Conservation (phyloP, 1,140 invertebrate genomes). For the Orussus abietinus region DNA sequence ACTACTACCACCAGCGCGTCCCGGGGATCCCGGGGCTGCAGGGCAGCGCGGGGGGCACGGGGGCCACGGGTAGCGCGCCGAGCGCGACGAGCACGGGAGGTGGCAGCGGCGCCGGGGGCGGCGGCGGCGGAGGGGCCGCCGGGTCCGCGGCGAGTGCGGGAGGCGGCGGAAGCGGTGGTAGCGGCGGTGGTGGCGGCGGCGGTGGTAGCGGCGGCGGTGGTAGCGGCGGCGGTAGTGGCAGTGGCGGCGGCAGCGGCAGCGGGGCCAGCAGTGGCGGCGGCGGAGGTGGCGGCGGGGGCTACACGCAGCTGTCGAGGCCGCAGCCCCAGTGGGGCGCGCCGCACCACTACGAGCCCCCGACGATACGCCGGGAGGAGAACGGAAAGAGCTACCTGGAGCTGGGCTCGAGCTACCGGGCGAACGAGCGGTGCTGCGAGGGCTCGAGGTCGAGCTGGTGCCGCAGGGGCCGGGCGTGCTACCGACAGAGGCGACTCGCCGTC, state of each 20-base stretch:
- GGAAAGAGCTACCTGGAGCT: constrained; percentile 86
- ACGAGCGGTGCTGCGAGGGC: constrained; percentile 70
- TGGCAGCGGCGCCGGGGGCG: constrained; percentile 2
- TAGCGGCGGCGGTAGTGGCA: constrained; percentile 10
- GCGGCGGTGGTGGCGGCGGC: constrained; percentile 9
- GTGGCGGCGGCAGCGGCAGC: too few species aligned
- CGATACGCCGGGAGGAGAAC: constrained; percentile 82
- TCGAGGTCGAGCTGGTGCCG: constrained; percentile 71
- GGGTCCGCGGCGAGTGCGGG: too few species aligned
- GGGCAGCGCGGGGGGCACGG: constrained; percentile 3
- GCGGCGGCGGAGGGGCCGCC: constrained; percentile 12
- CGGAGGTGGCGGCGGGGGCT: constrained; percentile 27
- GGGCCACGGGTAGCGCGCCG: constrained; percentile 15
- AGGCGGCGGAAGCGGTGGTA: constrained; percentile 1
- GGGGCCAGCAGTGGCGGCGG: too few species aligned
- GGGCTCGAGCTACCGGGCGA: constrained; percentile 61
- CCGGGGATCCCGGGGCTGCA: constrained; percentile 13
- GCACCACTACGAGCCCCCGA: constrained; percentile 65
- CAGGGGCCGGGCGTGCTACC: constrained; percentile 71
- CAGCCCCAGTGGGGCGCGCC: constrained; percentile 53
- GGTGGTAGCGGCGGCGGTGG: constrained; percentile 1
- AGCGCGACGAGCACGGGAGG: too few species aligned
- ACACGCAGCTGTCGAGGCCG: constrained; percentile 45
- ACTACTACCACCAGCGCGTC: constrained; percentile 35
- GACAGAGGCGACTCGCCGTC: constrained; percentile 80